Percentiles rank a stretch among this genome's conserved stretches.
phyloP scores from a whole-genome alignment of 2,113 vertebrate species.

The Paralichthys olivaceus region DNA sequence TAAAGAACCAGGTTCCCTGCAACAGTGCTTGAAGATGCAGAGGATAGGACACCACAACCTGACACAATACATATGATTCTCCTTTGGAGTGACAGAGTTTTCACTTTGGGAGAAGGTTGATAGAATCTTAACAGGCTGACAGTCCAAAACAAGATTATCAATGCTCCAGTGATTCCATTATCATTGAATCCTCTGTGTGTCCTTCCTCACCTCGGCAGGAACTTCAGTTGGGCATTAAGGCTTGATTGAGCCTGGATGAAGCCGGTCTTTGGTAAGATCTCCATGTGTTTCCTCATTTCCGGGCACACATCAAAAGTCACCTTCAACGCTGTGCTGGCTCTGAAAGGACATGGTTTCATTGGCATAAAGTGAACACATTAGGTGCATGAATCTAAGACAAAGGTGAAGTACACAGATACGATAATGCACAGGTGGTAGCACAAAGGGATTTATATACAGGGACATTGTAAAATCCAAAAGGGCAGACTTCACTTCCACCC shows the following conservation, averaged over 20 bases:
- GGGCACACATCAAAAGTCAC: constrained; percentile 89
- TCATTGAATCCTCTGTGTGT: constrained; percentile 46
- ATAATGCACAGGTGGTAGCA: background rate
- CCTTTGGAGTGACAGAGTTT: constrained; percentile 40
- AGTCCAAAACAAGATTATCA: constrained; percentile 54
- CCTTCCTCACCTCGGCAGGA: constrained; percentile 89
- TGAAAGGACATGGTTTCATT: constrained; percentile 67
- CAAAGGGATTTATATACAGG: no score
- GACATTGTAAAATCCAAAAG: background rate
- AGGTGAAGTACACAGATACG: background rate
- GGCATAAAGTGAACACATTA: background rate
- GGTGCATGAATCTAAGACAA: background rate
- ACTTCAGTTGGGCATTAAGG: constrained; percentile 88
- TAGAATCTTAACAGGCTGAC: constrained; percentile 60
- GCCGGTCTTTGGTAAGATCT: constrained; percentile 87
- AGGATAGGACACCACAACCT: background rate
- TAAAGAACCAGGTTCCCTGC: no score
- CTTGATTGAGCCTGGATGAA: constrained; percentile 87
- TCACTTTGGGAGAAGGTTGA: constrained; percentile 44
- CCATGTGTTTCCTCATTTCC: constrained; percentile 88
- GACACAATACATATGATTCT: constrained; percentile 2
- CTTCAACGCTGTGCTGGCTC: constrained; percentile 84
- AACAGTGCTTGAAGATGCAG: no score
- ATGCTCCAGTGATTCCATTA: constrained; percentile 59
- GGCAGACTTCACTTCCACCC: background rate